phyloP scores from a whole-genome alignment of 1,140 invertebrate genomes.

The Ridgeia piscesae region DNA sequence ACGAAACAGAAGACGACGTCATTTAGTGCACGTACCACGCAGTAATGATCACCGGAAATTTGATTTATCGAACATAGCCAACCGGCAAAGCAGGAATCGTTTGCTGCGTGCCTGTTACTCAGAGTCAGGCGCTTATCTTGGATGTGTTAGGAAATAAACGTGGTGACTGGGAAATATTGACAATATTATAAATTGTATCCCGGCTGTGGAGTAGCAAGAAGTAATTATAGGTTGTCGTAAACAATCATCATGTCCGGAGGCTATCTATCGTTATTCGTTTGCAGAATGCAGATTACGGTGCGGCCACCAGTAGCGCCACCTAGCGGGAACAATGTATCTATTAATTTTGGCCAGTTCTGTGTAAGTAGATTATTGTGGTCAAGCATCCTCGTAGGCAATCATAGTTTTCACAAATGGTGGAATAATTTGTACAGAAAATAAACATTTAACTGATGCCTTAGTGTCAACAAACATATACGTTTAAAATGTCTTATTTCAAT shows the following conservation, averaged over 20 bases:
- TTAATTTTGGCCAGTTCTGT: not conserved
- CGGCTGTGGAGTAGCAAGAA: not conserved
- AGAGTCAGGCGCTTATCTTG: not conserved
- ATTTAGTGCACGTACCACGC: not conserved
- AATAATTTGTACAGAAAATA: too few species aligned
- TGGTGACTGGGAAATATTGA: not conserved
- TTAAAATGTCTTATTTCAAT: too few species aligned
- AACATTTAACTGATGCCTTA: too few species aligned
- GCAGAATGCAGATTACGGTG: not conserved
- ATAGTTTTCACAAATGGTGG: not conserved
- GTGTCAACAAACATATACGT: too few species aligned
- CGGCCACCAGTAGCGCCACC: not conserved
- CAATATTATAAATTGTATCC: not conserved
- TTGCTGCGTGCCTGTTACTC: not conserved
- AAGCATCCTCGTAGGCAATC: not conserved
- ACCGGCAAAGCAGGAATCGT: not conserved
- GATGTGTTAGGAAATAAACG: not conserved
- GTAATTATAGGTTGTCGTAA: not conserved
- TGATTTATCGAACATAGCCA: not conserved
- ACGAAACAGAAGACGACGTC: not conserved
- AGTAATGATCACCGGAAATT: not conserved
- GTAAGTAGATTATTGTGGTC: not conserved
- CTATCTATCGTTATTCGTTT: not conserved
- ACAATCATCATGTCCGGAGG: not conserved
- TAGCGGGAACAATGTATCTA: not conserved